These are phyloP conservation scores for Ellobium chinense DNA, from an alignment of 2,888 invertebrate species.

Conservation along the genomic window DNA sequence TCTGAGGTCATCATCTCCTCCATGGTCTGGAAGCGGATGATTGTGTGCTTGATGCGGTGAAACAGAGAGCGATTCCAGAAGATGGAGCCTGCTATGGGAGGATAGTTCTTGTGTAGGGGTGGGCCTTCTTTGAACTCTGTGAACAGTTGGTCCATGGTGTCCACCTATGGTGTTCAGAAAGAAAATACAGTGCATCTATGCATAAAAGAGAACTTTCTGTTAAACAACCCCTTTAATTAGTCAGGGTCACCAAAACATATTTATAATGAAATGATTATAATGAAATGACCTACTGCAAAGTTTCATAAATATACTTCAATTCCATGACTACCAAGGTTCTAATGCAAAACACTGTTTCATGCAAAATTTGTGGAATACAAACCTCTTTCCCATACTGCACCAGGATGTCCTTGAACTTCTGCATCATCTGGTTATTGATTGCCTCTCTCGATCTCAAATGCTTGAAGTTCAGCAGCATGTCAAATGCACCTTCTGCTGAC, in stretches of 20 bases:
- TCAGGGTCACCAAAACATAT: no score
- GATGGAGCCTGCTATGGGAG: conserved; percentile 90
- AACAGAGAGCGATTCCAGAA: conserved; percentile 91
- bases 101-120: conserved; percentile 87
- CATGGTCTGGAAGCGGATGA: conserved; percentile 88
- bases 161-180: no score
- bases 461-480: conserved; percentile 88
- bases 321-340: no score
- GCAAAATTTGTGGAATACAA: no score
- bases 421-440: conserved; percentile 86
- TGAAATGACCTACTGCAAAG: no score
- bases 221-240: no score
- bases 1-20: conserved; percentile 87
- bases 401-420: conserved; percentile 91
- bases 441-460: conserved; percentile 87
- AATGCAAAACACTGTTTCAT: no score
- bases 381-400: conserved; percentile 92
- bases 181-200: no score
- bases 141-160: conserved; percentile 80
- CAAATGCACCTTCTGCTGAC: conserved; percentile 89
- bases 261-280: no score
- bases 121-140: conserved; percentile 81
- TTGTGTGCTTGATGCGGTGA: conserved; percentile 88
- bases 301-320: no score
- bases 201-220: no score